Evolutionary conservation across 2,888 invertebrate genomes (phyloP), one percentile per base, ranked within the genome.

Genomic region (Mermis nigrescens): DNA sequence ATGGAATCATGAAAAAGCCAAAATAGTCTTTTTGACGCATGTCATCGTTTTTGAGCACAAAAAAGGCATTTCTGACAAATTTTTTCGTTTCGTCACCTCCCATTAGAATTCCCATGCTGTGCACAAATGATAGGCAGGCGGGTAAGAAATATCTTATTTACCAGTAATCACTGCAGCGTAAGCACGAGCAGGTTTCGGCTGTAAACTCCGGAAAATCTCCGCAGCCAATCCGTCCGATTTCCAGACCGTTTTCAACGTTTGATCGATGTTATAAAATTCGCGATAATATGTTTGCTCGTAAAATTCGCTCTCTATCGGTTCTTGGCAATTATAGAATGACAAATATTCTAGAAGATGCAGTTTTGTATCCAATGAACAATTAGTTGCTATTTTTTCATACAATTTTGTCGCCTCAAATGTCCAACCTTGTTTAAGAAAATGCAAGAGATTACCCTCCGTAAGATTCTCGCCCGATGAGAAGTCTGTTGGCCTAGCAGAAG

Each of bases 401-500:
- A 48, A 12, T 24, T 22, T 24, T 4, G 24, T 24, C n/a, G 15
- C 12, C 7, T 12, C 7, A 7, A 7, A 24, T 24, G 32, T 32
- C 55, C 55, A 55, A 19, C 4, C 3, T 4, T 32, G 7, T n/a
- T 55, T 38, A 19, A 55, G 31, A 32, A 22, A 24, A 24, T 48
- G n/a, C n/a, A 22, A 32, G 4, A n/a, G n/a, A 3, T 12, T 3
- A 3, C n/a, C 3, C 3, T 58, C 58, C 2, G 26, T 54, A 3
- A 19, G 52, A 2, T 19, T 46, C 12, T 22, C 19, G n/a, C 53
- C 46, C 1, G 29, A 15, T 31, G 29, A 45, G 67, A 65, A 59
- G 64, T 51, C 0, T 24, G 7, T n/a, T 3, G 55, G 54, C 19
- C n/a, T 19, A 24, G n/a, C 27, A 2, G 4, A 3, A 12, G 69